Conservation (phyloP, 2,113 vertebrate genomes). For the Eclectus roratus region DNA sequence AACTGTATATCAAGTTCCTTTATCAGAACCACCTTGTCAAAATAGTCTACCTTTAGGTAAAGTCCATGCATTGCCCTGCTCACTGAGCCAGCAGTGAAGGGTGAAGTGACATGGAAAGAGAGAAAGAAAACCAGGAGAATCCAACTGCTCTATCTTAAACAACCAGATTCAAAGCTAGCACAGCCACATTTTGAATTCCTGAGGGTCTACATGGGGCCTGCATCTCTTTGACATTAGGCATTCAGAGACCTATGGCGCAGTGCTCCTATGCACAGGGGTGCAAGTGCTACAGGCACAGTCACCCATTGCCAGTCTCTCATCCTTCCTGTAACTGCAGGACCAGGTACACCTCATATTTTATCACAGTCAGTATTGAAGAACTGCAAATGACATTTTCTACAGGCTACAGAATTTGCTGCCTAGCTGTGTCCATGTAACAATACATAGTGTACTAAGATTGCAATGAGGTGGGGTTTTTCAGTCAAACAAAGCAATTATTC, state of each 20-base stretch:
- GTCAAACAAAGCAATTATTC: background rate
- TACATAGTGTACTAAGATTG: background rate
- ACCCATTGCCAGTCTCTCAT: background rate
- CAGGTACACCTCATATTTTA: background rate
- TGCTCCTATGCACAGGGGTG: background rate
- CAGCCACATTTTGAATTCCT: accelerated
- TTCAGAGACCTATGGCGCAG: background rate
- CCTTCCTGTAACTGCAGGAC: background rate
- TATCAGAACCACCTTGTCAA: accelerated
- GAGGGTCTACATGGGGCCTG: accelerated
- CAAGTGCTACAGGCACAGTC: background rate
- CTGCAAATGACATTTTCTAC: background rate
- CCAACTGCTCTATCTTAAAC: background rate
- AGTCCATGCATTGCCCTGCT: accelerated
- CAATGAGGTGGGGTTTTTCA: background rate
- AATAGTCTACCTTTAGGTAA: accelerated
- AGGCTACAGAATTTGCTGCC: background rate
- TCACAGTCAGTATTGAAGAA: accelerated
- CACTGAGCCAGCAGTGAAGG: background rate
- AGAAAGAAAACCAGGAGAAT: background rate
- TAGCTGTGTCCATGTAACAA: background rate
- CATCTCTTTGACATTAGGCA: too few relatives aligned
- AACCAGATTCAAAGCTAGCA: background rate
- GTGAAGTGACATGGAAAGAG: too few relatives aligned
- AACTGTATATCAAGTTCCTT: background rate